Conservation (phyloP, 2,113 vertebrate genomes). For the Anser cygnoides region DNA sequence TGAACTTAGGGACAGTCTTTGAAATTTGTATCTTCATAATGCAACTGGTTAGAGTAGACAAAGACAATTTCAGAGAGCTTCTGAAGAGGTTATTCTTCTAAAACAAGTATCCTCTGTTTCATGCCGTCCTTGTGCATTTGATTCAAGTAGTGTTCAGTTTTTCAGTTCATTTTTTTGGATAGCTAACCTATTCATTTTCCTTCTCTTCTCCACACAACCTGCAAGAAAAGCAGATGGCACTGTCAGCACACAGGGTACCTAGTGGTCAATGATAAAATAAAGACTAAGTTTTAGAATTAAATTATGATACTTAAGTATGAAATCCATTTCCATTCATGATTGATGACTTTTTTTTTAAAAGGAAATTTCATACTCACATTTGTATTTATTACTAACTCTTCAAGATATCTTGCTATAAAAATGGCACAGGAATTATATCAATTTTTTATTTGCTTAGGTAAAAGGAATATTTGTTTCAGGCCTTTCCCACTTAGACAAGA, state of each 20-base stretch:
- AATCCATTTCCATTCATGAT: not conserved
- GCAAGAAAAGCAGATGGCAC: conserved; percentile 6
- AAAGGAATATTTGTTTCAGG: not conserved
- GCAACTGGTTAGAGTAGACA: not conserved
- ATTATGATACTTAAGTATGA: not conserved
- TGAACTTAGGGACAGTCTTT: not conserved
- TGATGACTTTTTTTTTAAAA: not conserved
- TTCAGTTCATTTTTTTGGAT: not conserved
- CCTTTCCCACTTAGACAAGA: not conserved
- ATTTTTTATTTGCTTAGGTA: not conserved
- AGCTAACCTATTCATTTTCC: not conserved
- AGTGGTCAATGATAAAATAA: not conserved
- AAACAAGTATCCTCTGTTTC: not conserved
- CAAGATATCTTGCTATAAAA: not conserved
- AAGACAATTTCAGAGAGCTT: conserved; percentile 26
- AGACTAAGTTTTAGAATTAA: not conserved
- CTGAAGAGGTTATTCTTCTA: not conserved
- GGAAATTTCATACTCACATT: not conserved
- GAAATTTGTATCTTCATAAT: not conserved
- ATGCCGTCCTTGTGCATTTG: not conserved
- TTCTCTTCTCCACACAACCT: not conserved
- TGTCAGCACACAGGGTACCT: not conserved
- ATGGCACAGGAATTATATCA: not conserved
- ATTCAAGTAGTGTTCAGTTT: not conserved
- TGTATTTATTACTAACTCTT: not conserved